Percentiles rank a stretch among this genome's conserved stretches.
Conservation (phyloP, 2,888 invertebrate species). For the Junonia oenone region DNA sequence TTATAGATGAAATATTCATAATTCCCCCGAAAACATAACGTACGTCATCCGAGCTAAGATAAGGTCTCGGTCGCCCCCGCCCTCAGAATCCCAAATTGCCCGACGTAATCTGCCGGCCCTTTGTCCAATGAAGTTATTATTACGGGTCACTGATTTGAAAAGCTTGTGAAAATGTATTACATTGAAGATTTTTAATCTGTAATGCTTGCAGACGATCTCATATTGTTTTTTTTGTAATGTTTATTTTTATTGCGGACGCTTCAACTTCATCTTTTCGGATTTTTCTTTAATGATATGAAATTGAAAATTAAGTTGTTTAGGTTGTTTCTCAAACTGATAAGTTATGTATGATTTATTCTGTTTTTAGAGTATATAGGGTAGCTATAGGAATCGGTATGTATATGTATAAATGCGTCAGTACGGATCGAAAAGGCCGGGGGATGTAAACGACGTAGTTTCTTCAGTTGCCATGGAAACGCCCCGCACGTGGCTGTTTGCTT, state of each 20-base stretch:
- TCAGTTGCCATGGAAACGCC: constrained; percentile 69
- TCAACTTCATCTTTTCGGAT: too few relatives aligned
- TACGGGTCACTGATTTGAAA: constrained; percentile 64
- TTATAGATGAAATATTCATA: constrained; percentile 15
- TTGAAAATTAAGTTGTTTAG: neutral
- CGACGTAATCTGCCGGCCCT: constrained; percentile 61
- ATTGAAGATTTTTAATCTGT: constrained; percentile 33
- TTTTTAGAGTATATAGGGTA: neutral
- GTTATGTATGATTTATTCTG: too few relatives aligned
- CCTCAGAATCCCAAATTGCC: constrained; percentile 57
- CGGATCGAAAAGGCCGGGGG: constrained; percentile 39
- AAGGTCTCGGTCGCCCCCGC: constrained; percentile 48
- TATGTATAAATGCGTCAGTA: constrained; percentile 9
- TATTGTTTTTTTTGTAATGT: too few relatives aligned
- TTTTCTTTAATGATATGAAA: too few relatives aligned
- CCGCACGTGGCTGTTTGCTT: constrained; percentile 52
- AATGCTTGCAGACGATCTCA: too few relatives aligned
- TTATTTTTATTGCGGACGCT: too few relatives aligned
- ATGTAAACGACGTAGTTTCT: constrained; percentile 68
- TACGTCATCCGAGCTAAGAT: constrained; percentile 39
- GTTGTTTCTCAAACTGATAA: neutral
- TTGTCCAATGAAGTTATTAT: constrained; percentile 68
- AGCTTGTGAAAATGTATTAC: constrained; percentile 29
- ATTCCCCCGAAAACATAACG: constrained; percentile 35
- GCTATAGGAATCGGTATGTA: neutral